Evolutionary conservation across 2,797 vertebrate genomes (phyloP).

Genomic region (Fistularia commersonii): DNA sequence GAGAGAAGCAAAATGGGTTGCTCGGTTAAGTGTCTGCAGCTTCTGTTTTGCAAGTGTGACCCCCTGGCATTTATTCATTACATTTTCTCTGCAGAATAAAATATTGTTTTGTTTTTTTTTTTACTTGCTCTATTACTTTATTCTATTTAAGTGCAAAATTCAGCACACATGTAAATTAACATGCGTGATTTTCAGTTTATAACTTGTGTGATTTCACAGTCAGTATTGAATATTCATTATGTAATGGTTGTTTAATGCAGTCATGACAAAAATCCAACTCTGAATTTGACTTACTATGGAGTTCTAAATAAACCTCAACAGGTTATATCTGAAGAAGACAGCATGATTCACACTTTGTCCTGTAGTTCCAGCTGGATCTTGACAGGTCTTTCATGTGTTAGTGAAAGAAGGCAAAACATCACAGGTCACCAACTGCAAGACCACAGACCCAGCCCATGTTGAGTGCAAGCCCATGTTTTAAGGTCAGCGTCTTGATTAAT

Average conservation of each 20-base stretch:
- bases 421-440: slow-evolving; percentile 61
- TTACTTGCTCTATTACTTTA: too few relatives aligned
- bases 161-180: too few relatives aligned
- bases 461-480: slow-evolving; percentile 26
- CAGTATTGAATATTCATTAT: too few relatives aligned
- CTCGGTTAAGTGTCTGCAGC: slow-evolving; percentile 19
- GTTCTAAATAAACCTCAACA: background rate
- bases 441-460: slow-evolving; percentile 53
- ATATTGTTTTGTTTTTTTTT: too few relatives aligned
- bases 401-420: slow-evolving; percentile 64
- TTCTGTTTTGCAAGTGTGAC: slow-evolving; percentile 4
- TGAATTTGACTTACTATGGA: too few relatives aligned
- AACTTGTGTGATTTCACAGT: too few relatives aligned
- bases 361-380: slow-evolving; percentile 56
- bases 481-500: slow-evolving; percentile 35
- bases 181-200: too few relatives aligned
- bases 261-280: too few relatives aligned
- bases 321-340: slow-evolving; percentile 29
- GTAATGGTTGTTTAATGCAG: too few relatives aligned
- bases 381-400: slow-evolving; percentile 62
- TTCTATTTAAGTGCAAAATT: too few relatives aligned
- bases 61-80: too few relatives aligned
- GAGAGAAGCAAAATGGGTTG: slow-evolving; percentile 31
- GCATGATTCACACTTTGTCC: slow-evolving; percentile 21
- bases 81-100: too few relatives aligned